Base-by-base conservation (phyloP, 2,113 vertebrate species). In the Thryonomys swinderianus region DNA sequence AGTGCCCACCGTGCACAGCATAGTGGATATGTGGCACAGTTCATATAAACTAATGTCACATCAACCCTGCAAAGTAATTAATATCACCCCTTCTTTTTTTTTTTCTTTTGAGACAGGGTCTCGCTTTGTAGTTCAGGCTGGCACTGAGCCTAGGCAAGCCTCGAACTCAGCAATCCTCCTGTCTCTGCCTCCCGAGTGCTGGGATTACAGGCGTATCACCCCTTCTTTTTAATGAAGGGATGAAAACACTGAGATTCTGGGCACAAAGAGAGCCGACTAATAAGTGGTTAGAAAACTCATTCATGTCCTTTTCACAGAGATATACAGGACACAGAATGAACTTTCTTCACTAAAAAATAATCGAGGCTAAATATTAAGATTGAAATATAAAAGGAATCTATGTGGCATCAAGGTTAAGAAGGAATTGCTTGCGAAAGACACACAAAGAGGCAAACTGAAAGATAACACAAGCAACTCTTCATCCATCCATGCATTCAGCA, bases 381-480 rank as follows among this genome's bases (percentile, higher is more conserved):
- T 53, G 92, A 90, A 88, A 86, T 74, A 62, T n/a, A 45, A 45
- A n/a, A 86, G 42, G 62, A 51, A 69, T 66, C 34, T 30, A 45
- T 57, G 57, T 27, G 64, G 53, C 30, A 78, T 66, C 55, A 25
- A 91, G 55, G 37, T n/a, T 79, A 55, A 89, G 42, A 94, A 87
- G 37, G 45, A 9, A 61, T n/a, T 85, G 64, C 27, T 67, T 66
- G 21, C 8, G 67, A 94, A 84, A 81, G 57, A 69, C 27, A n/a
- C 64, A n/a, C n/a, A 20, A 40, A 92, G 91, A 74, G 51, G 74
- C 51, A 74, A 80, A 81, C 8, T 59, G 25, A 85, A 53, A 20
- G 37, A 71, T 10, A 27, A 73, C 55, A 61, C 12, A n/a, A 62
- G 55, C 25, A n/a, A n/a, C 34, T 2, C 42, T 18, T 23, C n/a